Evolutionary conservation across 2,113 vertebrate genomes (phyloP), one percentile per base, ranked within the genome.

Genomic region (Otis tarda): DNA sequence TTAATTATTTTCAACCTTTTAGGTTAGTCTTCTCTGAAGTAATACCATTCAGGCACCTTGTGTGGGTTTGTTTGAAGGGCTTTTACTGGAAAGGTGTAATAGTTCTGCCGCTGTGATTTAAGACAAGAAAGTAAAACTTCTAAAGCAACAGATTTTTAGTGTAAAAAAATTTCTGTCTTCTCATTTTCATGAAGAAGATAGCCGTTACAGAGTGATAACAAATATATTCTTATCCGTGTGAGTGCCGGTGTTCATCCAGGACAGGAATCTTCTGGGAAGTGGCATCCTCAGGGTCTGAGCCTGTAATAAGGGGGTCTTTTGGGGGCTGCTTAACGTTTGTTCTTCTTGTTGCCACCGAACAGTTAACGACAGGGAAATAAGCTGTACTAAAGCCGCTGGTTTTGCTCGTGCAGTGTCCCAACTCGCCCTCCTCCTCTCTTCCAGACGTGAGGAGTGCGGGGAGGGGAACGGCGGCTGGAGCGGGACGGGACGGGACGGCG

Each of bases 381-480:
- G 18, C 37, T 24, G 30, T 20, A 43, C 1, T 10, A 15, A 41
- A 53, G 50, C 9, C 3, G 30, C 0, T 10, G 23, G 33, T 2
- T 45, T 49, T 49, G 64, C 41, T 5, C 27, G 25, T 3, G 85
- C 17, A 1, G 30, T 3, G 3, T 9, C 43, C 45, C 14, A 4
- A 0, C 39, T 35, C 6, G 12, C 13, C 37, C 16, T 31, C 64
- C 65, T 83, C 19, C 24, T 56, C 39, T 59, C 28, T 74, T 83
- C 4, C 97, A 99, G 99, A 99, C 21, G 97, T 98, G 92, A 98
- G 98, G 98, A 98, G 90, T 98, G 98, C 16, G 97, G 98, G 80
- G 91, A 86, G 9, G 97, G 97, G 68, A 98, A 98, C 0, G 98
- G 98, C 2, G 98, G 98, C 98, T 98, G 67, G 97, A 85, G 47